phyloP scores from a whole-genome alignment of 2,888 invertebrate genomes.

The Volucella bombylans region DNA sequence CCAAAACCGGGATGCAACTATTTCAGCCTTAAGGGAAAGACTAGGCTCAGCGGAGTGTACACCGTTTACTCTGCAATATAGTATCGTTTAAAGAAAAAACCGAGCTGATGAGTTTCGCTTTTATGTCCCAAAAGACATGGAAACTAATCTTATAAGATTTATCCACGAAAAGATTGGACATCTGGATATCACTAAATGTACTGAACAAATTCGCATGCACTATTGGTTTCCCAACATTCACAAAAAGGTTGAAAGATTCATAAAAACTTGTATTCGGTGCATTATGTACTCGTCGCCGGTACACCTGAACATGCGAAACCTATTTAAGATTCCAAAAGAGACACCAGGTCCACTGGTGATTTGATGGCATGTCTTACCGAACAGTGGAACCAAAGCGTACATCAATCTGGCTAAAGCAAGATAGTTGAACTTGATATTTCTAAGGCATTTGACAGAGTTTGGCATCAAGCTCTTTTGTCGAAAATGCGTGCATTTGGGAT shows the following conservation, averaged over 20 bases:
- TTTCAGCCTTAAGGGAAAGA: background rate
- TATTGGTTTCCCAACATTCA: conserved; percentile 81
- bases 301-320: conserved; percentile 75
- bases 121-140: conserved; percentile 44
- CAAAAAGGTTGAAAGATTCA: conserved; percentile 75
- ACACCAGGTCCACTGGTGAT: too few species aligned
- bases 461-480: too few species aligned
- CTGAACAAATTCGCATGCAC: conserved; percentile 49
- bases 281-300: conserved; percentile 76
- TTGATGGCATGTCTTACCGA: too few species aligned
- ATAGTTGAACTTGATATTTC: too few species aligned
- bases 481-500: too few species aligned
- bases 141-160: conserved; percentile 40
- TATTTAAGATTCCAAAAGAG: conserved; percentile 80
- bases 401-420: too few species aligned
- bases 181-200: conserved; percentile 35
- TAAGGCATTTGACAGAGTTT: too few species aligned
- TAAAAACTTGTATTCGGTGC: too few species aligned
- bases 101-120: conserved; percentile 10
- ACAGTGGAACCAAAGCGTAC: too few species aligned
- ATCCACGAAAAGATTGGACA: conserved; percentile 60
- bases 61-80: background rate
- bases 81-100: background rate
- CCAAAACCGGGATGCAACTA: background rate
- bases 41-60: background rate